Percentiles rank a stretch among this genome's conserved stretches.
Evolutionary conservation across 1,140 invertebrate genomes (phyloP).

Genomic region (Procambarus virginalis): DNA sequence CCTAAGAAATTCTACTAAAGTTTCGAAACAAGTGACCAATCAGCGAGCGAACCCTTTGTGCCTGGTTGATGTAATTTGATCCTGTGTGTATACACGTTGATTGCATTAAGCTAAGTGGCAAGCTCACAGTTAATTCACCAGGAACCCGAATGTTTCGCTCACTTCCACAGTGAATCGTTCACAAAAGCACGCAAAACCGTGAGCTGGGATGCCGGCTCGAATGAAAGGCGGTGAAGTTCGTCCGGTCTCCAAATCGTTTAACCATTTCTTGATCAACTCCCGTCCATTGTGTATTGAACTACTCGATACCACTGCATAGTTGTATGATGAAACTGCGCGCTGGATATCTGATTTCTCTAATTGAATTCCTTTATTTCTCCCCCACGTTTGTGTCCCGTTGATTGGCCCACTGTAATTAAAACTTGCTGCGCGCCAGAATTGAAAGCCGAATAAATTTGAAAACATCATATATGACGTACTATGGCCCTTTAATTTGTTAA

Average conservation of each 20-base stretch:
- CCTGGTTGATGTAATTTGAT: constrained; percentile 70
- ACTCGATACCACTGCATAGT: constrained; percentile 69
- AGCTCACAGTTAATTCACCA: constrained; percentile 69
- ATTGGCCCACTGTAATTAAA: constrained; percentile 67
- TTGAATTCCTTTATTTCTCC: constrained; percentile 69
- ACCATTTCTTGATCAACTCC: constrained; percentile 69
- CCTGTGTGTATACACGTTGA: constrained; percentile 70
- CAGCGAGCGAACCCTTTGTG: constrained; percentile 68
- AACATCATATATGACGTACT: constrained; percentile 55
- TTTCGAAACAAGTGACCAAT: constrained; percentile 67
- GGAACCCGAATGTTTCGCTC: constrained; percentile 59
- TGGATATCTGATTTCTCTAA: constrained; percentile 69
- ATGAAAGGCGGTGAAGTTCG: constrained; percentile 58
- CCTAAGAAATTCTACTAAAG: constrained; percentile 65
- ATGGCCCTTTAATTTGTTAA: not conserved
- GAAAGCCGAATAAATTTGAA: constrained; percentile 61
- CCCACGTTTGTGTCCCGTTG: constrained; percentile 63
- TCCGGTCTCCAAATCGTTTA: constrained; percentile 65
- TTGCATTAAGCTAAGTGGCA: constrained; percentile 70
- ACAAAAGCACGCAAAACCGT: constrained; percentile 24
- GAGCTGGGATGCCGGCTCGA: constrained; percentile 32
- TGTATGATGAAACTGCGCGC: constrained; percentile 66
- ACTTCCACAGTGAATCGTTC: constrained; percentile 55
- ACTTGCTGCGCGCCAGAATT: constrained; percentile 61
- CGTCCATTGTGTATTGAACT: constrained; percentile 69